Percentiles rank a stretch among this genome's conserved stretches.
Evolutionary conservation across 2,113 vertebrate species (phyloP).

Genomic region (Crotalus horridus): DNA sequence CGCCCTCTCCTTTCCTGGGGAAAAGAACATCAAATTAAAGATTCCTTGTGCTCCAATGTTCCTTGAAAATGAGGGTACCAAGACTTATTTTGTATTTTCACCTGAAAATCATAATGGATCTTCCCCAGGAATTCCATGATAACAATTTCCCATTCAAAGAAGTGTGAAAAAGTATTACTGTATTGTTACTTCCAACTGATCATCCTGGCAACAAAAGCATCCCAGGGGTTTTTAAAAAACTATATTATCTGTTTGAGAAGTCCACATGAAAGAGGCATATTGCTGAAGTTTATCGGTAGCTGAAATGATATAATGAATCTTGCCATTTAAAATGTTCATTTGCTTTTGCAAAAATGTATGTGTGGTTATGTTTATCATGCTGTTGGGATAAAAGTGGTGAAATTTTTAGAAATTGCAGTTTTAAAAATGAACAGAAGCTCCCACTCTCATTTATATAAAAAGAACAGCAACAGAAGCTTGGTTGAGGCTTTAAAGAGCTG

Average conservation of each 20-base stretch:
- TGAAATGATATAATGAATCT: not conserved
- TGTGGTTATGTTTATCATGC: not conserved
- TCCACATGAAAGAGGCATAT: not conserved
- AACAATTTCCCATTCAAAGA: not conserved
- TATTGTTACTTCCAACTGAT: not conserved
- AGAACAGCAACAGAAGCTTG: not conserved
- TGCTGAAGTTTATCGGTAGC: not conserved
- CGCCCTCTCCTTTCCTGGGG: not conserved
- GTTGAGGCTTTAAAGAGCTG: not conserved
- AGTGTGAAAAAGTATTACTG: not conserved
- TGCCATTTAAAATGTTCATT: not conserved
- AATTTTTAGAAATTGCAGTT: not conserved
- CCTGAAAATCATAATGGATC: not conserved
- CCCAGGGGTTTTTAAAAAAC: not conserved
- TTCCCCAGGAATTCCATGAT: not conserved
- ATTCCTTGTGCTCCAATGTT: not conserved
- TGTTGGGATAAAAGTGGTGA: not conserved
- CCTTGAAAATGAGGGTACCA: not conserved
- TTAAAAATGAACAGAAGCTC: not conserved
- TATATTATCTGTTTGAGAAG: not conserved
- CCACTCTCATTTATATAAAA: not conserved
- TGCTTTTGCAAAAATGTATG: not conserved
- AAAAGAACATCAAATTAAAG: not conserved
- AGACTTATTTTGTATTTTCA: not conserved
- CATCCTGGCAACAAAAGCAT: not conserved